Conservation (phyloP, 2,113 vertebrate genomes). For the Lamprologus speciosus region DNA sequence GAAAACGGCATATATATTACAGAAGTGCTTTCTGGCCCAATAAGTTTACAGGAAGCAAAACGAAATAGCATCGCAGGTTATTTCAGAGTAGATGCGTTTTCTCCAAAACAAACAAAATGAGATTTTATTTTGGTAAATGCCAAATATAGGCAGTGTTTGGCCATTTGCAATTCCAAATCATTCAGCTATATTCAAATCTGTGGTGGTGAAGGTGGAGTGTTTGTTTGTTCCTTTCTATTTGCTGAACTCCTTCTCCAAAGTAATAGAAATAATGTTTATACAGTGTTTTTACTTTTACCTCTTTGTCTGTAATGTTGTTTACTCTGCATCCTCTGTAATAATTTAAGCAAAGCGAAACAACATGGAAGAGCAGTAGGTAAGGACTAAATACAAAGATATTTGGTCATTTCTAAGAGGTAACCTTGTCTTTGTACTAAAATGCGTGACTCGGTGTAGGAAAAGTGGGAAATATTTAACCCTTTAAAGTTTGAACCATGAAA, state of each 20-base stretch:
- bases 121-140: background rate
- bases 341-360: background rate
- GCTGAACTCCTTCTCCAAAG: background rate
- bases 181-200: background rate
- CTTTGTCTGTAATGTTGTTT: background rate
- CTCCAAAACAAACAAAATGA: background rate
- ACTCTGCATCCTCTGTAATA: background rate
- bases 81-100: background rate
- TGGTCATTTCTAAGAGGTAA: background rate
- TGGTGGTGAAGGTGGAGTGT: background rate
- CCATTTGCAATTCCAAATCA: background rate
- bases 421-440: background rate
- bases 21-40: background rate
- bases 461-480: background rate
- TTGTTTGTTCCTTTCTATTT: background rate
- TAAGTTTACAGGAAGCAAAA: background rate
- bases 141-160: background rate
- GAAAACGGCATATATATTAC: background rate
- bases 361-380: background rate
- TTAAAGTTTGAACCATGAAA: background rate
- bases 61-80: background rate
- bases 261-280: background rate
- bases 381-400: background rate
- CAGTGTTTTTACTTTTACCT: background rate
- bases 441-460: background rate